These are phyloP conservation scores for Agrochola circellaris DNA, from an alignment of 2,888 invertebrate genomes.

Conservation along the genomic window DNA sequence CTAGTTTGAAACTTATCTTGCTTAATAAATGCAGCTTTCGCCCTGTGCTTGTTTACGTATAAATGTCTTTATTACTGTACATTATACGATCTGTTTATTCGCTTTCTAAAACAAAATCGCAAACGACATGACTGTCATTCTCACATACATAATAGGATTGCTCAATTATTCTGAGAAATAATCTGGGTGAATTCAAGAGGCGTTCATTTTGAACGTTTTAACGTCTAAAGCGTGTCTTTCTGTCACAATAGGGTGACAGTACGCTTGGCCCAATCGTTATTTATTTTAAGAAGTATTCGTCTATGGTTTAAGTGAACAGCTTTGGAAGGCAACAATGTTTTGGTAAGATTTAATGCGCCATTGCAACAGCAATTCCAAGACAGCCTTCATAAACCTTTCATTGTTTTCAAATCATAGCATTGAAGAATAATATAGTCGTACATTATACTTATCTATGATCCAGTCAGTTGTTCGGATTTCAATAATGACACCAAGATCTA, in stretches of 20 bases:
- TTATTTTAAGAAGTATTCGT: slow-evolving; percentile 76
- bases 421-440: slow-evolving; percentile 50
- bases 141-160: slow-evolving; percentile 78
- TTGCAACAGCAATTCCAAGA: slow-evolving; percentile 46
- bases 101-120: slow-evolving; percentile 68
- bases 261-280: slow-evolving; percentile 81
- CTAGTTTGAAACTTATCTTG: slow-evolving; percentile 58
- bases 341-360: slow-evolving; percentile 27
- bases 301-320: slow-evolving; percentile 73
- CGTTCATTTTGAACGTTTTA: slow-evolving; percentile 65
- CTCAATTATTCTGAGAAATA: slow-evolving; percentile 73
- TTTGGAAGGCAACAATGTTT: slow-evolving; percentile 35
- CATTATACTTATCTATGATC: slow-evolving; percentile 50
- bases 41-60: slow-evolving; percentile 67
- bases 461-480: slow-evolving; percentile 41
- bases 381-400: slow-evolving; percentile 39
- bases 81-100: slow-evolving; percentile 68
- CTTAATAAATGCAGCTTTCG: slow-evolving; percentile 70
- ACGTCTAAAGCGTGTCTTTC: slow-evolving; percentile 69
- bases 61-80: slow-evolving; percentile 72
- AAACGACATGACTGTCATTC: slow-evolving; percentile 66
- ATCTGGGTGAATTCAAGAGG: slow-evolving; percentile 75
- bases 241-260: slow-evolving; percentile 78
- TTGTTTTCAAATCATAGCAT: slow-evolving; percentile 56
- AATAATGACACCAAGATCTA: slow-evolving; percentile 57